Base-by-base conservation (phyloP, 2,888 invertebrate genomes). In the Amphipyra tragopoginis region DNA sequence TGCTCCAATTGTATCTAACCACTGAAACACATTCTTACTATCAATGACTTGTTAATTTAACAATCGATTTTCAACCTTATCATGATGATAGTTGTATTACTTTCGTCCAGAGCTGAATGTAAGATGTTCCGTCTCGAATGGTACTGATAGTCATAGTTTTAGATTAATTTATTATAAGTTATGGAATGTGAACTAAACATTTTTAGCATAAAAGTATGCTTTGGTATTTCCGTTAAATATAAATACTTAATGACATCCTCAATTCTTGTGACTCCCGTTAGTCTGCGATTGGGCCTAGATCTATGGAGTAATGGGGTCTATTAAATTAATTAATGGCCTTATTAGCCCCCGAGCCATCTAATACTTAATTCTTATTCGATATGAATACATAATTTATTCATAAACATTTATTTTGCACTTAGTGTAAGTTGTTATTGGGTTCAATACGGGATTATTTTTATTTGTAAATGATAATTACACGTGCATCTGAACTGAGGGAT, bases 251-350 rank as follows among this genome's bases (percentile, higher is more conserved):
- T 29, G 52, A 45, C 21, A 51, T 52, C 40, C 14, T 36, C 8
- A 10, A 39, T 33, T 29, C 55, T 70, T 39, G 5, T 1, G 13
- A 57, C 11, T 56, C 44, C 75, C 75, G 75, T 71, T 71, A 75
- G 14, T 15, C 40, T 21, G 38, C 40, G 33, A 40, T 49, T 29
- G 34, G 47, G 44, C 45, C 54, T 60, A 65, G 65, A 75, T 71
- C 52, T 43, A 33, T 43, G 38, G 44, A 68, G 56, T 58, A 50
- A 71, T 71, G 39, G 49, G 29, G 15, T 75, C 57, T 44, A 62
- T 63, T 73, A 63, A 43, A 42, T 58, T 63, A 64, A 78, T 78
- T 48, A 59, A 78, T 75, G 42, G 21, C n/a, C n/a, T 34, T 36
- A 70, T 70, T 78, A 61, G 65, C 60, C 71, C 56, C 50, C 0